Evolutionary conservation across 2,797 vertebrate genomes (phyloP), one percentile per base, ranked within the genome.

Genomic region (Babyrousa celebensis): DNA sequence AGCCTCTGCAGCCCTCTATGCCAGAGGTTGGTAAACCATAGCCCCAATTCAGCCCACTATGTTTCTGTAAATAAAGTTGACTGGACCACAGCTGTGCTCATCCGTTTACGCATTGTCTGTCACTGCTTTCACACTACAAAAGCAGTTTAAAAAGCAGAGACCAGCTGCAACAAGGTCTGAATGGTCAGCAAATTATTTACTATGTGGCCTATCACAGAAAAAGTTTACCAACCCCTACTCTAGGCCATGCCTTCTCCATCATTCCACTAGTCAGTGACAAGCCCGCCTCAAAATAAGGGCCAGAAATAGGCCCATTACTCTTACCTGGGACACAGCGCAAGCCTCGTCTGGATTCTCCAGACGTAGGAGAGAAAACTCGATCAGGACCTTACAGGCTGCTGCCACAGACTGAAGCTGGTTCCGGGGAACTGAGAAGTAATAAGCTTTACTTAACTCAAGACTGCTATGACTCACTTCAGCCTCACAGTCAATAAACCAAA

Each of bases 301-400:
- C 77, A 70, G 40, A 80, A 74, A 94, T 1, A 1, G 60, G 15
- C 12, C 40, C 43, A 25, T 4, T 20, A 25, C 52, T 75, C 99
- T 99, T 94, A 99, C 99, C 99, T 99, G 99, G n/a, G 99, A 99
- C 79, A 99, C 99, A 4, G 99, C 99, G 95, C 99, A 99, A 15
- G 99, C 99, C 97, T 99, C 99, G 52, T 99, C 99, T 1, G 99
- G 99, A 98, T 99, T 99, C 98, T 99, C 99, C 95, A 99, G 99
- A 11, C 99, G 99, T 95, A 99, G 98, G 88, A 99, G 98, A 14
- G 99, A 99, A 98, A 99, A 99, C 91, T 99, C 99, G 95, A 99
- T 99, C 98, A 99, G 98, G 95, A 99, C 99, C 99, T 99, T 99
- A 98, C 99, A 99, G 4, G 99, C 99, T 65, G 99, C 99, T 83